Conservation (phyloP, 2,113 vertebrate species). For the human (Homo sapiens) region DNA sequence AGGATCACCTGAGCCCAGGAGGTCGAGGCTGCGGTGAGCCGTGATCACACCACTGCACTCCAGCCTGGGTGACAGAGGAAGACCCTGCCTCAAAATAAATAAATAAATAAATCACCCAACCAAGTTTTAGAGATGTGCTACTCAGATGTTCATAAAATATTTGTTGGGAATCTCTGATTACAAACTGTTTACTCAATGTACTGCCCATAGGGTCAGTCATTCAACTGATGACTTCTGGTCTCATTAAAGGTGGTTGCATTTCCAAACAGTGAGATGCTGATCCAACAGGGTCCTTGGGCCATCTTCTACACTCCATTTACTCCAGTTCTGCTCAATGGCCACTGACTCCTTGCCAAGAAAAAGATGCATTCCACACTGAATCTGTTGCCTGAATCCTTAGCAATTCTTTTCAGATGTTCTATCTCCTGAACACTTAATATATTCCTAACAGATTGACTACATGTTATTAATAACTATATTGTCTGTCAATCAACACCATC, state of each 20-base stretch:
- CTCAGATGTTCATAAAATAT: not conserved
- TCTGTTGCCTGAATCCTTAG: not conserved
- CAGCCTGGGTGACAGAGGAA: too few species aligned
- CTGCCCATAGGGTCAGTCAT: not conserved
- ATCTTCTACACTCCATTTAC: not conserved
- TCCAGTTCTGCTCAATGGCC: not conserved
- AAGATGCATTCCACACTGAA: not conserved
- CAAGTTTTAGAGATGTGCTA: not conserved
- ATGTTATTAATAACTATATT: slow-evolving; percentile 68
- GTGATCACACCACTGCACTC: too few species aligned
- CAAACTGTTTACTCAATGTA: not conserved
- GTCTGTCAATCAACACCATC: slow-evolving; percentile 70
- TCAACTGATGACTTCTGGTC: not conserved
- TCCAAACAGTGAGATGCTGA: not conserved
- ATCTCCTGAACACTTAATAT: slow-evolving; percentile 6
- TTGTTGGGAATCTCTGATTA: not conserved
- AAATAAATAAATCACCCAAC: not conserved
- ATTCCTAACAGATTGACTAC: slow-evolving; percentile 33
- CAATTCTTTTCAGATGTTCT: slow-evolving; percentile 5
- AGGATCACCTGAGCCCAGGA: too few species aligned
- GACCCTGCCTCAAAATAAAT: too few species aligned
- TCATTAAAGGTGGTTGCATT: not conserved
- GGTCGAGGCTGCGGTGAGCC: too few species aligned
- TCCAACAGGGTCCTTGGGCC: not conserved
- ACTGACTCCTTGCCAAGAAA: not conserved